Percentiles rank a stretch among this genome's conserved stretches.
These are phyloP conservation scores for Casuarius casuarius DNA, from an alignment of 2,113 vertebrate genomes.

Conservation along the genomic window DNA sequence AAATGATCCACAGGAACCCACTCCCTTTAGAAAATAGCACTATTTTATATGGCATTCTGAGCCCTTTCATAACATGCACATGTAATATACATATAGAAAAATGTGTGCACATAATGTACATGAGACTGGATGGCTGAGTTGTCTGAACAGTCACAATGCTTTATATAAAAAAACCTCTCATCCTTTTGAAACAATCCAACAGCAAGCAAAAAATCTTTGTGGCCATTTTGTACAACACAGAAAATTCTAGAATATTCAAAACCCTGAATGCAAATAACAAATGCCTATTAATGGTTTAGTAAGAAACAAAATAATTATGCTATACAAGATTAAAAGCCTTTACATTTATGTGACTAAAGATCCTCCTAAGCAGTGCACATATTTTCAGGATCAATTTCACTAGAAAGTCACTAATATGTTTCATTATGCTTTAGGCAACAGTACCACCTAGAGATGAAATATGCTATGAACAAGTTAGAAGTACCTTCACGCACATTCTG, in stretches of 20 bases:
- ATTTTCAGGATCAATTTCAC: neutral
- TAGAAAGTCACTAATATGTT: neutral
- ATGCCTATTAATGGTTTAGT: neutral
- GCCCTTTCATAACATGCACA: neutral
- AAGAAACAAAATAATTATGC: neutral
- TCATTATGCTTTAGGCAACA: conserved; percentile 32
- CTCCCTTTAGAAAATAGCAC: neutral
- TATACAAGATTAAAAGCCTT: neutral
- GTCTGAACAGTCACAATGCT: neutral
- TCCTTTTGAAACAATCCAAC: neutral
- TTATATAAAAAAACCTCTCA: neutral
- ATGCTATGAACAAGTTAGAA: neutral
- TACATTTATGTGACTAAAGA: neutral
- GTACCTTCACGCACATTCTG: neutral
- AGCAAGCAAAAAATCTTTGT: neutral
- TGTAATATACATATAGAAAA: neutral
- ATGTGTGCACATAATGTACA: fast-evolving
- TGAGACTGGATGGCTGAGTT: neutral
- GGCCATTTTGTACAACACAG: neutral
- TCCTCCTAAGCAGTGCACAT: neutral
- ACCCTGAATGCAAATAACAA: neutral
- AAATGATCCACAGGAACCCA: neutral
- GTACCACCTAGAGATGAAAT: conserved; percentile 68
- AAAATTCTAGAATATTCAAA: neutral
- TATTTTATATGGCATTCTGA: neutral